Percentiles rank a stretch among this genome's conserved stretches.
Evolutionary conservation across 2,888 invertebrate genomes (phyloP).

Genomic region (Fragum sueziense): DNA sequence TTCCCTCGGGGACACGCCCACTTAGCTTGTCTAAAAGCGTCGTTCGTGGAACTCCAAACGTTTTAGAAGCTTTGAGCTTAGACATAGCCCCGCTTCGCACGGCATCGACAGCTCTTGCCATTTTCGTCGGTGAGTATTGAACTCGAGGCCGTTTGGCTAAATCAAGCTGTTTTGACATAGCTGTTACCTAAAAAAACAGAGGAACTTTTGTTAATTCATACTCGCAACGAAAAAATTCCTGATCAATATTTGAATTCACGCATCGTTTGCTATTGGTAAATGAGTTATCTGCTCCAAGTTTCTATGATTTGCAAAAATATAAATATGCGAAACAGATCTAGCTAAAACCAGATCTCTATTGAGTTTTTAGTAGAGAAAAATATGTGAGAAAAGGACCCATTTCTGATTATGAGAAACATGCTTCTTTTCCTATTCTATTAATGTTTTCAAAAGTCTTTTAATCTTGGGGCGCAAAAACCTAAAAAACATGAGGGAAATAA

Average conservation of each 20-base stretch:
- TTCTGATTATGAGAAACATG: not conserved
- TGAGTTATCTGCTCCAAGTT: not conserved
- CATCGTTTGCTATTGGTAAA: not conserved
- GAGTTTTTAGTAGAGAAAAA: not conserved
- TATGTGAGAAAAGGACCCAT: not conserved
- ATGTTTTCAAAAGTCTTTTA: not conserved
- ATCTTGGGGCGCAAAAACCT: not conserved
- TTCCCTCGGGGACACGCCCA: conserved; percentile 17
- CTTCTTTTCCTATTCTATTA: too few relatives aligned
- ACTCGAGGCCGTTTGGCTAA: not conserved
- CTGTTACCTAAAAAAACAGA: not conserved
- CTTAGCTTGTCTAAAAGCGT: conserved; percentile 35
- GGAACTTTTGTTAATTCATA: too few relatives aligned
- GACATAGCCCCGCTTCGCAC: conserved; percentile 17
- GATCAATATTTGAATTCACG: too few relatives aligned
- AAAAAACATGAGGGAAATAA: not conserved
- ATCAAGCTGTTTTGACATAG: not conserved
- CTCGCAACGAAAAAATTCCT: too few relatives aligned
- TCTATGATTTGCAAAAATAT: too few relatives aligned
- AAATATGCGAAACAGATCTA: not conserved
- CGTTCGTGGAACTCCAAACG: conserved; percentile 25
- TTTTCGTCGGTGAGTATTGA: conserved; percentile 25
- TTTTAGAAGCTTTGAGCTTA: conserved; percentile 13
- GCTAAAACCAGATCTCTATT: not conserved
- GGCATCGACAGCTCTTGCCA: conserved; percentile 19